Evolutionary conservation across 2,113 vertebrate species (phyloP).

Genomic region (Brachyhypopomus gauderio): DNA sequence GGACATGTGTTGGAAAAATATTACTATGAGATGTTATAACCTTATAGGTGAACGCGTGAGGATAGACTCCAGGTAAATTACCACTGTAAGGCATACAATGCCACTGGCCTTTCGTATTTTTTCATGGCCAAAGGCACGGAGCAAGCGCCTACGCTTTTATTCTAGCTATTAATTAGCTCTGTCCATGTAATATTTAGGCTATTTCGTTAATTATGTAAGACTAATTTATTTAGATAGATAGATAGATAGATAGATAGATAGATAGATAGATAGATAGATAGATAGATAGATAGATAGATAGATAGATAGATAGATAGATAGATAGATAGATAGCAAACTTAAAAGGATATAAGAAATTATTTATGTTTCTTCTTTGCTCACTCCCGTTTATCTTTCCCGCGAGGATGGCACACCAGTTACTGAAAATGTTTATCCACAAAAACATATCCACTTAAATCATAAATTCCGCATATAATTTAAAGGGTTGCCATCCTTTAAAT

Average conservation of each 20-base stretch:
- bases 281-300: neutral
- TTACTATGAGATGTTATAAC: neutral
- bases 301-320: neutral
- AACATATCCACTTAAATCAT: neutral
- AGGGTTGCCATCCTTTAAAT: neutral
- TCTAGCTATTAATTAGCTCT: constrained; percentile 23
- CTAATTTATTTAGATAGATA: neutral
- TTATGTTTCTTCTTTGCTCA: too few species aligned
- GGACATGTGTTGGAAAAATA: neutral
- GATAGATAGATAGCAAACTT: neutral
- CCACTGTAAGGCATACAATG: too few species aligned
- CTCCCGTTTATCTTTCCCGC: too few species aligned
- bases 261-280: neutral
- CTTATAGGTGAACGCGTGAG: neutral
- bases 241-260: constrained; percentile 6
- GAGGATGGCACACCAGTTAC: too few species aligned
- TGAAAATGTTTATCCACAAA: too few species aligned
- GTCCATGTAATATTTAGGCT: neutral
- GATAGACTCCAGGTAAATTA: too few species aligned
- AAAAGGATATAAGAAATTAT: neutral
- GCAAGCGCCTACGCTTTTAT: neutral
- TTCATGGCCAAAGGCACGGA: too few species aligned
- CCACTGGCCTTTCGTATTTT: too few species aligned
- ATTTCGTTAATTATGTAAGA: neutral
- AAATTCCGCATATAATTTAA: neutral